These are phyloP conservation scores for Dolichoris vasculosae DNA, from an alignment of 1,140 invertebrate genomes.

Conservation along the genomic window DNA sequence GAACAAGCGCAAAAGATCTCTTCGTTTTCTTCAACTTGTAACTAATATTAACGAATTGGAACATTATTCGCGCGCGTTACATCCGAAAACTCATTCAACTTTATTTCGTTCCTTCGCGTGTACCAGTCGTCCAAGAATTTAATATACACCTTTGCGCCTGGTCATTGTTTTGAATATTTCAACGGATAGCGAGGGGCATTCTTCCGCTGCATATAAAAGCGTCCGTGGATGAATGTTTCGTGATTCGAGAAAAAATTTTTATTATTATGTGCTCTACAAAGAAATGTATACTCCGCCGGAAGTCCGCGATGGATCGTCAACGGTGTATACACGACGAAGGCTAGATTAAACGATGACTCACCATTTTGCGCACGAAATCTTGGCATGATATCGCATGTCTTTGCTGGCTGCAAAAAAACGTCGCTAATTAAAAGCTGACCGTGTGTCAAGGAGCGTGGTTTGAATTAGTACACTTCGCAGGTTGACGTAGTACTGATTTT, in stretches of 20 bases:
- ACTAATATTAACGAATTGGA: not conserved
- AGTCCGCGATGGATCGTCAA: not conserved
- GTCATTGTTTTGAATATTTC: not conserved
- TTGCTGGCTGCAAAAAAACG: not conserved
- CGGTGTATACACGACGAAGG: not conserved
- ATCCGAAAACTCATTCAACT: too few relatives aligned
- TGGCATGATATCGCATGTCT: not conserved
- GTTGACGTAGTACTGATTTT: not conserved
- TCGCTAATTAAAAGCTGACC: not conserved
- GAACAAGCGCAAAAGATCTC: not conserved
- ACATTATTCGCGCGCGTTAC: not conserved
- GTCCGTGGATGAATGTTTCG: not conserved
- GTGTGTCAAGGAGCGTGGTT: not conserved
- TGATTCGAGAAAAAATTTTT: conserved; percentile 25
- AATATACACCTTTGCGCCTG: conserved; percentile 14
- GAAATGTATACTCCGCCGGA: not conserved
- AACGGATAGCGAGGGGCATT: not conserved
- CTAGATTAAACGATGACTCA: not conserved
- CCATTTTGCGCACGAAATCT: not conserved
- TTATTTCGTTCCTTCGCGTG: not conserved
- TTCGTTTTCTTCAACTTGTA: not conserved
- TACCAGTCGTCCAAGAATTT: conserved; percentile 16
- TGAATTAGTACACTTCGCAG: too few relatives aligned
- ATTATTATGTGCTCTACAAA: not conserved
- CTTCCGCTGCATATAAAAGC: not conserved